These are phyloP conservation scores for Volucella bombylans DNA, from an alignment of 2,888 invertebrate genomes.

Conservation along the genomic window DNA sequence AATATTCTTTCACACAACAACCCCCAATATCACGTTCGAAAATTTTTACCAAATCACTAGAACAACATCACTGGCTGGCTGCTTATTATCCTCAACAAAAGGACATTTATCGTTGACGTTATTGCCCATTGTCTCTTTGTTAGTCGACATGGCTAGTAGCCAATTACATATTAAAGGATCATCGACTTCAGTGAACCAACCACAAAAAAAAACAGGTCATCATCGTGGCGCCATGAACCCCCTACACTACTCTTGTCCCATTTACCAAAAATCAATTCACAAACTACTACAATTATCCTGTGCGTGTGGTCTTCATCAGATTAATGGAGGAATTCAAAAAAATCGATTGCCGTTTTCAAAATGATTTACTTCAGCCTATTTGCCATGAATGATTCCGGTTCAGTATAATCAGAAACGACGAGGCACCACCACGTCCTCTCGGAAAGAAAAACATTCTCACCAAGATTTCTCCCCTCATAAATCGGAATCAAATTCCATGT, in stretches of 20 bases:
- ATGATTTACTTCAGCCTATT: slow-evolving; percentile 48
- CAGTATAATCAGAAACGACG: slow-evolving; percentile 11
- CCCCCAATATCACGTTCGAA: neutral
- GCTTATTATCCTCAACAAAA: neutral
- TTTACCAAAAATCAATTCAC: slow-evolving; percentile 31
- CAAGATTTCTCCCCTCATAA: slow-evolving; percentile 45
- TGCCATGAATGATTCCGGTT: slow-evolving; percentile 43
- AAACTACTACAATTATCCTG: slow-evolving; percentile 66
- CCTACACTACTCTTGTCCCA: neutral
- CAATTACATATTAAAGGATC: slow-evolving; percentile 9
- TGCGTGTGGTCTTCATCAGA: slow-evolving; percentile 53
- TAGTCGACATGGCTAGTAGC: neutral
- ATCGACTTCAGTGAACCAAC: slow-evolving; percentile 1
- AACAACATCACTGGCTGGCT: neutral
- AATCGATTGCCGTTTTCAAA: slow-evolving; percentile 54
- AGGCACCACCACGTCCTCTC: slow-evolving; percentile 25
- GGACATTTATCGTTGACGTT: neutral
- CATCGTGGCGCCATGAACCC: slow-evolving; percentile 41
- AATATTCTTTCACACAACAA: neutral
- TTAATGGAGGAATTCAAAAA: slow-evolving; percentile 54
- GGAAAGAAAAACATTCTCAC: neutral
- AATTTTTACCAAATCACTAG: neutral
- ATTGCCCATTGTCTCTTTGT: slow-evolving; percentile 1
- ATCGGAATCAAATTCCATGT: slow-evolving; percentile 56
- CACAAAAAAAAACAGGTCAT: slow-evolving; percentile 31